Conservation (phyloP, 2,797 vertebrate genomes). For the Catamblyrhynchus diadema region DNA sequence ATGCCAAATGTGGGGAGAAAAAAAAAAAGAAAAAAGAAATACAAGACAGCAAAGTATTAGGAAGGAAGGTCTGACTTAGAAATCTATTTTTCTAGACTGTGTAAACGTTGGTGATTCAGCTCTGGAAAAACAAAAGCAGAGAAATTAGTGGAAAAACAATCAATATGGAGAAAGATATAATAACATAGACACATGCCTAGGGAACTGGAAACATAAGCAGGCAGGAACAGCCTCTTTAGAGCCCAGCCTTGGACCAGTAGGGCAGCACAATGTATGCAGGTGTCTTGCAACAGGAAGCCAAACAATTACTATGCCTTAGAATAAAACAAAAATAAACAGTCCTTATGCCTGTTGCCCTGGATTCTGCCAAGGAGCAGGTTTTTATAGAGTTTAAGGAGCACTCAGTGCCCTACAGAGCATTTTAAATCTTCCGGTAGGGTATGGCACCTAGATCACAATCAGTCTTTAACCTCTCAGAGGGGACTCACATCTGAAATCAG, state of each 20-base stretch:
- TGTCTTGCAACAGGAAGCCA: background rate
- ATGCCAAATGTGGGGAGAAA: background rate
- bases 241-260: background rate
- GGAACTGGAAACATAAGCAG: background rate
- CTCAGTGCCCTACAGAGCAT: background rate
- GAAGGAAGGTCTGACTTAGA: background rate
- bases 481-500: background rate
- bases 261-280: background rate
- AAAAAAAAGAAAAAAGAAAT: background rate
- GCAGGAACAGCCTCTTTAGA: background rate
- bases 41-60: background rate
- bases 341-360: background rate
- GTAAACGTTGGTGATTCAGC: background rate
- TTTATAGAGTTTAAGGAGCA: background rate
- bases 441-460: background rate
- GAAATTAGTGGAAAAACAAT: constrained; percentile 16
- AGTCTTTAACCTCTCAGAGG: background rate
- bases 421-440: background rate
- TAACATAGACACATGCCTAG: background rate
- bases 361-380: background rate
- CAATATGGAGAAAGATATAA: background rate
- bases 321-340: background rate
- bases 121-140: constrained; percentile 31
- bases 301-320: constrained; percentile 9
- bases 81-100: constrained; percentile 4